Conservation (phyloP, 2,113 vertebrate genomes). For the Rhinoderma darwinii region DNA sequence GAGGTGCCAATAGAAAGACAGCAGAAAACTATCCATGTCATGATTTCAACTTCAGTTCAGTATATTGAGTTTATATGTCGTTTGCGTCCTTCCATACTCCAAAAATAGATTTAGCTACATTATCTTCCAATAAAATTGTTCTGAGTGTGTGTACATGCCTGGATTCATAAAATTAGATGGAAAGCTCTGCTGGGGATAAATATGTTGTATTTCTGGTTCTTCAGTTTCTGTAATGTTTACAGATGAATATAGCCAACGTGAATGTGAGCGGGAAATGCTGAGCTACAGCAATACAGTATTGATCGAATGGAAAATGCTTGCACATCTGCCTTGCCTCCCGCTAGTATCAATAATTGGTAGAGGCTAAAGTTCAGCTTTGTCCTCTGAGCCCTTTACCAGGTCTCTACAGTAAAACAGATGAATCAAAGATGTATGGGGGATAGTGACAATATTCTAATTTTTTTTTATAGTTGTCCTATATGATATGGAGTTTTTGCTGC, state of each 20-base stretch:
- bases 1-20: too few species aligned
- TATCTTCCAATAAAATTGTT: background rate
- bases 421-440: background rate
- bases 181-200: background rate
- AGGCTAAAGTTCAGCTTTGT: background rate
- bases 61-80: too few species aligned
- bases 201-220: background rate
- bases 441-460: background rate
- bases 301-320: background rate
- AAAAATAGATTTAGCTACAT: too few species aligned
- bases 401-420: background rate
- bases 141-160: background rate
- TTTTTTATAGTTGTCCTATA: background rate
- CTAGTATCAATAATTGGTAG: constrained; percentile 5
- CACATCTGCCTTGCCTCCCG: background rate
- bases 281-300: background rate
- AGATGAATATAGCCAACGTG: background rate
- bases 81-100: too few species aligned
- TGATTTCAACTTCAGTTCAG: too few species aligned
- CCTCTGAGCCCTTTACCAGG: background rate
- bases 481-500: too few species aligned
- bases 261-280: constrained; percentile 2
- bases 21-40: too few species aligned
- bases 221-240: background rate
- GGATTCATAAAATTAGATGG: background rate